Percentiles rank a stretch among this genome's conserved stretches.
Conservation (phyloP, 1,140 invertebrate species). For the Bombyx mori region DNA sequence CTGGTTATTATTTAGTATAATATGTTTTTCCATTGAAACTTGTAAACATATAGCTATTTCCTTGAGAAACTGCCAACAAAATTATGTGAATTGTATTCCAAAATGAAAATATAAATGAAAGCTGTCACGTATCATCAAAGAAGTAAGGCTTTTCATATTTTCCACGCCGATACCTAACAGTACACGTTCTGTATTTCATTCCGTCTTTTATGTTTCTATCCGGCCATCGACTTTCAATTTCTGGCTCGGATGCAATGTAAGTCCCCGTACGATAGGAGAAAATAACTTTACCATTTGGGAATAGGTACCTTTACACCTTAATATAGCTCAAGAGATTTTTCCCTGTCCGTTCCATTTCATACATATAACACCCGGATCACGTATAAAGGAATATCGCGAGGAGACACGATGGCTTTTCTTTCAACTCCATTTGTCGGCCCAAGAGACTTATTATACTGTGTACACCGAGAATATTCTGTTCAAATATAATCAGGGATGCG, state of each 20-base stretch:
- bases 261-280: slow-evolving; percentile 39
- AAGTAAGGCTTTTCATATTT: too few species aligned
- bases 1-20: too few species aligned
- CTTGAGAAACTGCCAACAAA: too few species aligned
- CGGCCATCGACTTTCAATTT: slow-evolving; percentile 45
- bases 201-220: slow-evolving; percentile 32
- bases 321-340: slow-evolving; percentile 61
- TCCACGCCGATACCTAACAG: too few species aligned
- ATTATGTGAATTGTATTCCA: neutral
- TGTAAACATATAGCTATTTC: too few species aligned
- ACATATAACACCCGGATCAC: slow-evolving; percentile 50
- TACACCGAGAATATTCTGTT: slow-evolving; percentile 62
- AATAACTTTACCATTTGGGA: slow-evolving; percentile 56
- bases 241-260: slow-evolving; percentile 27
- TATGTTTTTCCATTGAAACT: too few species aligned
- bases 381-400: slow-evolving; percentile 45
- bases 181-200: slow-evolving; percentile 11
- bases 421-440: slow-evolving; percentile 56
- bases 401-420: slow-evolving; percentile 55
- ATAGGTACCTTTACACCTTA: slow-evolving; percentile 52
- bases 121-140: too few species aligned
- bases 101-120: neutral
- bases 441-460: slow-evolving; percentile 66
- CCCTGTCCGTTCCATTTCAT: slow-evolving; percentile 46
- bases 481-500: slow-evolving; percentile 67